Base-by-base conservation (phyloP, 2,888 invertebrate species). In the Sesamia inferens region DNA sequence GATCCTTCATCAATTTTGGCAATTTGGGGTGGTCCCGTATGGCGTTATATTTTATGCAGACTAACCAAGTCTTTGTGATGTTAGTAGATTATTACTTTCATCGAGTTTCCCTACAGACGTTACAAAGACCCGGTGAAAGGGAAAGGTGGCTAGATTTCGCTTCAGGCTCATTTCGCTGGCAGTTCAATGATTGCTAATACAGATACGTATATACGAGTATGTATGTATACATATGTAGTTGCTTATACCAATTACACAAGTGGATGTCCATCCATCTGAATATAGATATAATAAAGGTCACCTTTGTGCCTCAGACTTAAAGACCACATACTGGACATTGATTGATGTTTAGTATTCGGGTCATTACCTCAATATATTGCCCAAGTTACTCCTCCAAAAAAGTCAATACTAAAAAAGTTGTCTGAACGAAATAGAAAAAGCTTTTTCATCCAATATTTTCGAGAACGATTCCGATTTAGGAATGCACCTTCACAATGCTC, bases 401-500 rank as follows among this genome's bases (percentile, higher is more conserved):
- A 48, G 63, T 47, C 63, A 51, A 51, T n/a, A 10, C 11, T 14
- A 44, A 24, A 64, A 73, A 64, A 47, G 10, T 2, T 47, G 57
- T 48, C 58, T 74, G 31, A n/a, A 67, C 47, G 58, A 67, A 54
- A 79, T 66, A 61, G 31, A 44, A 74, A 61, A 79, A 31, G 48
- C 61, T 57, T 76, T 79, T 68, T 57, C 47, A 80, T 62, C 48
- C 48, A 68, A 22, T 44, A 55, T 71, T 44, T 65, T 67, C 63
- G 48, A 16, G 61, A 78, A 70, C 67, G 44, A 66, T 54, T 71
- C 55, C 70, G 44, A 79, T 79, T 76, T 63, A 61, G 68, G 48
- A 55, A 81, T 71, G 44, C 68, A 71, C 77, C 72, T 74, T 68
- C 59, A 74, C 79, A 80, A 80, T 84, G 59, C 66, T 74, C 67